phyloP scores from a whole-genome alignment of 2,797 vertebrate species.

The Gambusia yucatana region DNA sequence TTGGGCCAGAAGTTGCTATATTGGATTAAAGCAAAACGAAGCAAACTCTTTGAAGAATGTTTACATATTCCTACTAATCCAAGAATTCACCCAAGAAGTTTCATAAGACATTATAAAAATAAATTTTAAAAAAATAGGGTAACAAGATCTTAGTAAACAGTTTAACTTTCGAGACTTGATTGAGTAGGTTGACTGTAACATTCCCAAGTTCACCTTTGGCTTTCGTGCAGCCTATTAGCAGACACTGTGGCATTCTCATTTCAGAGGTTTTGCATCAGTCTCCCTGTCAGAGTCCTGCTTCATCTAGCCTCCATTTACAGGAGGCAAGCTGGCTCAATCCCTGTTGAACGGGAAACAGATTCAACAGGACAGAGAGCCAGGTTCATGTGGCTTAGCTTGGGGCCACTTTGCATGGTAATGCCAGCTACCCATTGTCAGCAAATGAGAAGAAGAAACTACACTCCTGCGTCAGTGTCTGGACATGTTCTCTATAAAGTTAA shows the following conservation, averaged over 20 bases:
- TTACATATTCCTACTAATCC: not conserved
- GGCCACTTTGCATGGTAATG: not conserved
- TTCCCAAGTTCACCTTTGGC: not conserved
- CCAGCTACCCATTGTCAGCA: not conserved
- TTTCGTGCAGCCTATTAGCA: not conserved
- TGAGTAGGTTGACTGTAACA: not conserved
- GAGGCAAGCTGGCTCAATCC: not conserved
- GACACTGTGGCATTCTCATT: not conserved
- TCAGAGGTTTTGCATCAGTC: not conserved
- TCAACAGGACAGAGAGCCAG: not conserved
- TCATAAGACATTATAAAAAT: not conserved
- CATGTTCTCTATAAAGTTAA: not conserved
- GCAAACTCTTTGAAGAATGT: conserved; percentile 10
- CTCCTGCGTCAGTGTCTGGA: not conserved
- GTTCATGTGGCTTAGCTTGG: not conserved
- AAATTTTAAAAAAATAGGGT: not conserved
- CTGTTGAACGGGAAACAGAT: not conserved
- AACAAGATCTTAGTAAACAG: not conserved
- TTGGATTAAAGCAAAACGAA: conserved; percentile 26
- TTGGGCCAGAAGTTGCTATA: conserved; percentile 19
- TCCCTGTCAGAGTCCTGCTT: not conserved
- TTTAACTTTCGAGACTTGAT: not conserved
- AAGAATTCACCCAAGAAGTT: not conserved
- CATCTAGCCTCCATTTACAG: not conserved
- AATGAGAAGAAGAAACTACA: not conserved